phyloP scores from a whole-genome alignment of 2,888 invertebrate genomes.

The Trachelus troglodyta region DNA sequence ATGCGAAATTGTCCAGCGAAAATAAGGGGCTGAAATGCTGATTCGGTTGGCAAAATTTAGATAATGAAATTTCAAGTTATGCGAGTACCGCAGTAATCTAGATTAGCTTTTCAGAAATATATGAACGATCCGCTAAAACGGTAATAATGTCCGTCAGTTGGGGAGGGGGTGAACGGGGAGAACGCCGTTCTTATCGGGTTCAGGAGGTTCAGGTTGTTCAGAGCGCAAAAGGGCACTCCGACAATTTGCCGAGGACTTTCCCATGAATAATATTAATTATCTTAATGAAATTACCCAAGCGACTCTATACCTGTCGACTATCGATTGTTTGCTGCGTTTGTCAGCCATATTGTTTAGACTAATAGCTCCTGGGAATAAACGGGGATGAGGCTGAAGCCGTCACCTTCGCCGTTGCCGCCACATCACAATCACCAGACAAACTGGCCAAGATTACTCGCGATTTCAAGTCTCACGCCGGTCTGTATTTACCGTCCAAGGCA shows the following conservation, averaged over 20 bases:
- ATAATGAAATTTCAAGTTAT: too few relatives aligned
- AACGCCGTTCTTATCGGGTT: too few relatives aligned
- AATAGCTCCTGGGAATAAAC: constrained; percentile 60
- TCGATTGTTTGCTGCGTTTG: constrained; percentile 63
- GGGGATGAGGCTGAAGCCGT: constrained; percentile 29
- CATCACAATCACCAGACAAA: neutral
- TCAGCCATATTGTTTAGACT: constrained; percentile 64
- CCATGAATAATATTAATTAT: constrained; percentile 44
- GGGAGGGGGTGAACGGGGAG: too few relatives aligned
- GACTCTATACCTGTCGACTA: constrained; percentile 46
- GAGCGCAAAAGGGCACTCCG: too few relatives aligned
- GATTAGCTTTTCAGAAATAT: too few relatives aligned
- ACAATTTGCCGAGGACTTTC: constrained; percentile 10
- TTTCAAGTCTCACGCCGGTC: constrained; percentile 19
- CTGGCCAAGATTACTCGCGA: neutral
- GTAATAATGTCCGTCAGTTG: too few relatives aligned
- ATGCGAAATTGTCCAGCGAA: too few relatives aligned
- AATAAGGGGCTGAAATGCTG: too few relatives aligned
- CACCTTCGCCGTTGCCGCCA: constrained; percentile 7
- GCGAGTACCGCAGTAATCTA: too few relatives aligned
- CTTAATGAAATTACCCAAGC: constrained; percentile 54
- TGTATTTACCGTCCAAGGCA: constrained; percentile 40
- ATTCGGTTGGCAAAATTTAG: too few relatives aligned
- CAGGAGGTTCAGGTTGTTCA: too few relatives aligned
- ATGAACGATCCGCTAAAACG: too few relatives aligned